Evolutionary conservation across 2,888 invertebrate genomes (phyloP).

Genomic region (Yponomeuta sedellus): DNA sequence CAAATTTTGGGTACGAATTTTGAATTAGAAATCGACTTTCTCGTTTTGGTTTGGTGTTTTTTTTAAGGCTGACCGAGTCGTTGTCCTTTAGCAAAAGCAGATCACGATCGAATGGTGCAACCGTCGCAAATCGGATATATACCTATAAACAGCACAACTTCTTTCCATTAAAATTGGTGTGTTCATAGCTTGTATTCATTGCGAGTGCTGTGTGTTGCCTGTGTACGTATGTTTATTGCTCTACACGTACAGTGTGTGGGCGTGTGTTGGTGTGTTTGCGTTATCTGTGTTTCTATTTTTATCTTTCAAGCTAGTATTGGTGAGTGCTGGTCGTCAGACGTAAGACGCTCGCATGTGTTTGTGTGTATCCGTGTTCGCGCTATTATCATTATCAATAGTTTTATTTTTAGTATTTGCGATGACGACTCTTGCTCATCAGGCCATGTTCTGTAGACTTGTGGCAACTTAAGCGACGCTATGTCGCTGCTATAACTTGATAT

Average conservation of each 20-base stretch:
- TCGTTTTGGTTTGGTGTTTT: conserved; percentile 26
- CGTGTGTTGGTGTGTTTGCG: conserved; percentile 73
- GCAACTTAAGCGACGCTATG: background rate
- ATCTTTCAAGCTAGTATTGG: conserved; percentile 39
- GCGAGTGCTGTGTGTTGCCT: conserved; percentile 39
- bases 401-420: conserved; percentile 14
- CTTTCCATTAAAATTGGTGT: conserved; percentile 63
- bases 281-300: conserved; percentile 70
- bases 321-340: conserved; percentile 19
- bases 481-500: background rate
- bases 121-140: conserved; percentile 28
- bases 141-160: conserved; percentile 47
- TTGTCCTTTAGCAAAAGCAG: conserved; percentile 20
- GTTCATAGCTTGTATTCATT: conserved; percentile 45
- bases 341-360: conserved; percentile 34
- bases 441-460: conserved; percentile 21
- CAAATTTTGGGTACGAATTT: conserved; percentile 30
- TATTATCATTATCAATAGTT: conserved; percentile 24
- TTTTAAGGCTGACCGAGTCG: conserved; percentile 18
- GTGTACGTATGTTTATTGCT: conserved; percentile 70
- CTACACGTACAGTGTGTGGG: conserved; percentile 68
- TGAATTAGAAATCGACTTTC: conserved; percentile 47
- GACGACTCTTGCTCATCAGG: conserved; percentile 23
- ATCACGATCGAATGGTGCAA: conserved; percentile 21
- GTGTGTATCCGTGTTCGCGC: conserved; percentile 60